Evolutionary conservation across 2,797 vertebrate genomes (phyloP).

Genomic region (Rhincodon typus): DNA sequence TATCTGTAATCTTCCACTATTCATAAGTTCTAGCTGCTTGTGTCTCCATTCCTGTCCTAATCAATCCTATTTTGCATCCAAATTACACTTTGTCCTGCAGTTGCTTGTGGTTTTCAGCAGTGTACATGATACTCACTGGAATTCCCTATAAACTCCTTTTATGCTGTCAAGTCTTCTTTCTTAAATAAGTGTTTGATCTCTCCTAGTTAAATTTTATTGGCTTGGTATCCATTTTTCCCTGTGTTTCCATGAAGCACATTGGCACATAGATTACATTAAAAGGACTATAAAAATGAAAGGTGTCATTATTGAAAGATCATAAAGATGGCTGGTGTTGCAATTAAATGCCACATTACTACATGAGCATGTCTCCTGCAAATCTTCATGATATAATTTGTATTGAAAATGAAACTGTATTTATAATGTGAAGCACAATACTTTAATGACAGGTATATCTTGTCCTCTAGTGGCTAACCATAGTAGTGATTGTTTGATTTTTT

Average conservation of each 20-base stretch:
- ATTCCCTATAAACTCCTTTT: neutral
- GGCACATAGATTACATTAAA: neutral
- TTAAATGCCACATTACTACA: neutral
- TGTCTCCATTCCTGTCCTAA: neutral
- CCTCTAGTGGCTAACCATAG: neutral
- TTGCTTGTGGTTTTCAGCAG: neutral
- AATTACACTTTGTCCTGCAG: neutral
- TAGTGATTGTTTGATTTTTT: neutral
- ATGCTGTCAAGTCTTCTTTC: neutral
- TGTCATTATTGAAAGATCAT: neutral
- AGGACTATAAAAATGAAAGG: neutral
- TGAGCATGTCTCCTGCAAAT: neutral
- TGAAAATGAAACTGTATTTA: neutral
- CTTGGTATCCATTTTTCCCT: neutral
- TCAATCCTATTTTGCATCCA: neutral
- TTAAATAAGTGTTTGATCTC: neutral
- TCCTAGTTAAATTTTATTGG: neutral
- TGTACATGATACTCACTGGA: neutral
- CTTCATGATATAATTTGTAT: neutral
- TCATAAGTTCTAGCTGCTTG: neutral
- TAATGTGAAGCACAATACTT: neutral
- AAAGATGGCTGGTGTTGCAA: neutral
- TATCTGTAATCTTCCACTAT: neutral
- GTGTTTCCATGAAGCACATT: neutral
- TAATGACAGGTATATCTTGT: neutral